Conservation (phyloP, 1,140 invertebrate species). For the Diachasma alloeum region DNA sequence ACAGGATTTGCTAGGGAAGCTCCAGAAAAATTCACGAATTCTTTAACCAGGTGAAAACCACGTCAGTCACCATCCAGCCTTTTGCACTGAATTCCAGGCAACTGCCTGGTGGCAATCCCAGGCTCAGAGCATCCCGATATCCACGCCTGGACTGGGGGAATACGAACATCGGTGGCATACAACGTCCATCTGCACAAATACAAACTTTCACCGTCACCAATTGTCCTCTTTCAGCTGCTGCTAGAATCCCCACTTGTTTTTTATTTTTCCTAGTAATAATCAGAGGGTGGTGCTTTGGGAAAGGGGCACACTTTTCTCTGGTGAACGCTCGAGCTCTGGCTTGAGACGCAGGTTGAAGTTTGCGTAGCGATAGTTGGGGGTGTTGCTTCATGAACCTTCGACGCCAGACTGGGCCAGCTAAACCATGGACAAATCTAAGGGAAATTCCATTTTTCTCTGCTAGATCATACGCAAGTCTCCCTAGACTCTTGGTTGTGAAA, state of each 20-base stretch:
- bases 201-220: conserved; percentile 41
- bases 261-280: conserved; percentile 43
- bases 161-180: conserved; percentile 47
- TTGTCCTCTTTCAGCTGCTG: conserved; percentile 43
- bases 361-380: too few species aligned
- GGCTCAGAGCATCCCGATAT: conserved; percentile 1
- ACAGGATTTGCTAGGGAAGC: conserved; percentile 41
- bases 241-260: conserved; percentile 46
- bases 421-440: conserved; percentile 33
- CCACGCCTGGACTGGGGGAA: conserved; percentile 39
- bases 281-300: conserved; percentile 42
- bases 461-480: conserved; percentile 37
- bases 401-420: too few species aligned
- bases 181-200: conserved; percentile 43
- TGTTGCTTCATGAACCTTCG: conserved; percentile 20
- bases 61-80: conserved; percentile 41
- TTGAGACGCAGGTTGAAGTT: too few species aligned
- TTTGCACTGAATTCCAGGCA: conserved; percentile 28
- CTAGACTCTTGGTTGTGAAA: background rate
- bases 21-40: conserved; percentile 43
- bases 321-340: conserved; percentile 26
- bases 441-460: conserved; percentile 40
- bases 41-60: conserved; percentile 39
- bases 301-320: conserved; percentile 45
- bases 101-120: conserved; percentile 18